These are phyloP conservation scores for Phortica okadai DNA, from an alignment of 2,888 invertebrate genomes.

Conservation along the genomic window DNA sequence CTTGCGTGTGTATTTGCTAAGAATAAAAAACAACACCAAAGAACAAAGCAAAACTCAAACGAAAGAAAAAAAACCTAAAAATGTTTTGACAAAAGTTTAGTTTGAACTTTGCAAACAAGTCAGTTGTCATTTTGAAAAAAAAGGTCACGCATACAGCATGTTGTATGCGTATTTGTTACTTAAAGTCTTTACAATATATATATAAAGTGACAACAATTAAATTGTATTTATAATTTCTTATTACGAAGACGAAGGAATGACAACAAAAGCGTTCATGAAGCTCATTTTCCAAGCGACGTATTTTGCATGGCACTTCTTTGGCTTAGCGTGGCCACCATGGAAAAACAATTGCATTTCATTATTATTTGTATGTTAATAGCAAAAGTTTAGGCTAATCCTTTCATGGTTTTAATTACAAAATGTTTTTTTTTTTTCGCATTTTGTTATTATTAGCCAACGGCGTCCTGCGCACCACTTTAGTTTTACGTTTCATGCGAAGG, in stretches of 20 bases:
- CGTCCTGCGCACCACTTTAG: background rate
- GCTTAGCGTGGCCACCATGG: too few relatives aligned
- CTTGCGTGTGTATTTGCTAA: constrained; percentile 13
- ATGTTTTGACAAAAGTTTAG: constrained; percentile 12
- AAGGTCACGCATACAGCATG: background rate
- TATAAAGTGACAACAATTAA: too few relatives aligned
- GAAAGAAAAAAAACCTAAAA: background rate
- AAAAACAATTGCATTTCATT: constrained; percentile 67
- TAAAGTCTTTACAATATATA: too few relatives aligned
- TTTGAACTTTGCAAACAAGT: background rate
- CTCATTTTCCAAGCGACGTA: too few relatives aligned
- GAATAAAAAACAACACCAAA: background rate
- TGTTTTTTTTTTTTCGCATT: background rate
- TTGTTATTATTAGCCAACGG: background rate
- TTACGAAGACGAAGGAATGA: too few relatives aligned
- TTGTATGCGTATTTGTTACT: background rate
- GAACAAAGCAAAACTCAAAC: background rate
- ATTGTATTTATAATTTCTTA: too few relatives aligned
- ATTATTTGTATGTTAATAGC: constrained; percentile 72
- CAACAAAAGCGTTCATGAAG: too few relatives aligned
- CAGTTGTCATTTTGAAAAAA: background rate
- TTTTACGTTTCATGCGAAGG: too few relatives aligned
- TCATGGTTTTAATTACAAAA: constrained; percentile 15
- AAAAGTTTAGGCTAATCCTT: constrained; percentile 57
- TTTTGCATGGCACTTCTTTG: too few relatives aligned